Conservation (phyloP, 2,888 invertebrate species). For the Megalurothrips usitatus region DNA sequence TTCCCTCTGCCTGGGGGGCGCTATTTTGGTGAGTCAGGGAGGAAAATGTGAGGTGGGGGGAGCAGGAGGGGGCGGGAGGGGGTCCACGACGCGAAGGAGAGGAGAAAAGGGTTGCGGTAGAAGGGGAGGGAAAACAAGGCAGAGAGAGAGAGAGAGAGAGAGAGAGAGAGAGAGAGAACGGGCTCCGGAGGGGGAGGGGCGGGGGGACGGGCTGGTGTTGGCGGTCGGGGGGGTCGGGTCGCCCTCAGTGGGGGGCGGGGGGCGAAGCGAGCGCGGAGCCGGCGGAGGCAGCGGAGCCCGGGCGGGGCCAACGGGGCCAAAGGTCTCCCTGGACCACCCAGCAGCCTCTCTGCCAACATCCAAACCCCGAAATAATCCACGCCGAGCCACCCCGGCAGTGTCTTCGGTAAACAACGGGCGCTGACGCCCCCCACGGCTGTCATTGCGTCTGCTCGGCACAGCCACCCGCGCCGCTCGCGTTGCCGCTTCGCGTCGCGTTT, state of each 20-base stretch:
- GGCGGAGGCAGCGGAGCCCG: no score
- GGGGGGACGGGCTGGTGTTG: not conserved
- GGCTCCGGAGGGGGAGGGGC: not conserved
- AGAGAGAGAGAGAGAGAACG: no score
- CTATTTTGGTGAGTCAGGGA: not conserved
- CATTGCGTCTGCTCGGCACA: no score
- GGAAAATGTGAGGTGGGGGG: not conserved
- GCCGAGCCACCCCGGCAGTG: not conserved
- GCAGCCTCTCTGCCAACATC: not conserved
- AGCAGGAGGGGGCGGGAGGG: not conserved
- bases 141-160: no score
- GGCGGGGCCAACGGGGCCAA: not conserved
- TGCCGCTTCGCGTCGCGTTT: no score
- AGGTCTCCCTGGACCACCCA: slow-evolving; percentile 11
- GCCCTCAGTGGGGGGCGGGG: no score
- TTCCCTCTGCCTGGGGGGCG: not conserved
- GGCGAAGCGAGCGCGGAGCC: no score
- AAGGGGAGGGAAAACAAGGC: no score
- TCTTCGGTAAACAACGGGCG: no score
- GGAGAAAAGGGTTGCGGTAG: no score
- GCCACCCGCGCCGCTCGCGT: not conserved
- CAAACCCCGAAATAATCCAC: not conserved
- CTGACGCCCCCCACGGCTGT: not conserved
- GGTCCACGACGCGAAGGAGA: not conserved
- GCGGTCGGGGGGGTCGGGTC: no score